Base-by-base conservation (phyloP, 2,797 vertebrate species). In the Iguana delicatissima region DNA sequence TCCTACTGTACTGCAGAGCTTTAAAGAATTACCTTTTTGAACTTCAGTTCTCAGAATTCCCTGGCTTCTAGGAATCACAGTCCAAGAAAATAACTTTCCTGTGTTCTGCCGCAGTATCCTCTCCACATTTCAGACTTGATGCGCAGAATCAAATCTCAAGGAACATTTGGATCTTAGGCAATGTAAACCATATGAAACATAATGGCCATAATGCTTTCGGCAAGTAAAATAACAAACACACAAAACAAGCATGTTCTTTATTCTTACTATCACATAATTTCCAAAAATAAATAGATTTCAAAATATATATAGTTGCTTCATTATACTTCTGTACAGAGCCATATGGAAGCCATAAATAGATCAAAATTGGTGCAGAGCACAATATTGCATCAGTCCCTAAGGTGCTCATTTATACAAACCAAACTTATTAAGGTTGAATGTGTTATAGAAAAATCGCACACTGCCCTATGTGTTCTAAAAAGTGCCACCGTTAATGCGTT, bases 181-280 rank as follows among this genome's bases (percentile, higher is more conserved):
- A 69, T 52, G 3, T 69, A 52, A 38, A 88, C 69, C 7, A 42
- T 52, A 38, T 88, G 87, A 55, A 29, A 52, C 13, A 35, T 55
- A 55, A 72, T 16, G 80, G 62, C 24, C 14, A 38, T 57, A 38
- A 57, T 26, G 50, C n/a, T 22, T 38, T 16, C 9, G 52, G 72
- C 64, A 88, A 20, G 64, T n/a, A 88, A 88, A 42, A 59, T 84
- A 89, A 74, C n/a, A 0, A 55, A 80, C 89, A 91, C 69, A 67
- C 35, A 59, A 86, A 38, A 14, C 52, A 77, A 35, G 2, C 50
- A 62, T 42, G 67, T 81, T 38, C 2, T 83, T 84, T 38, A 57
- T 50, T 35, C 10, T 12, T 5, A 16, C 12, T 50, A 64, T 88
- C 26, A 88, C 82, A 77, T 55, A 88, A 80, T 8, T 26, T 89